Conservation (phyloP, 2,888 invertebrate genomes). For the Dryobotodes eremita region DNA sequence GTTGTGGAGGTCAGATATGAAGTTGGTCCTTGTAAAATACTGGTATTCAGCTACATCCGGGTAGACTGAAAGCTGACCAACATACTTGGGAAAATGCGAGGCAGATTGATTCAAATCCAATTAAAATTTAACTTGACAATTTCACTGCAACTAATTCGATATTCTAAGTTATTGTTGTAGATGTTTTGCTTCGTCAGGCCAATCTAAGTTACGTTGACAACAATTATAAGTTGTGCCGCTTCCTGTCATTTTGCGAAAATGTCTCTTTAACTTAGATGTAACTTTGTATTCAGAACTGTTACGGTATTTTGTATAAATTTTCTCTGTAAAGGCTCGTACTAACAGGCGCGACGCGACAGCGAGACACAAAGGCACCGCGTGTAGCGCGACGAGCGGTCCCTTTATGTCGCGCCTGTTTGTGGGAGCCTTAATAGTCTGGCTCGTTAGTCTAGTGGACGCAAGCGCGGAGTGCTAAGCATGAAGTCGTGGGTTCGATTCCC, state of each 20-base stretch:
- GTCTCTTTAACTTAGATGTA: constrained; percentile 68
- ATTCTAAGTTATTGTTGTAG: constrained; percentile 74
- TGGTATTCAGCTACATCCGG: not conserved
- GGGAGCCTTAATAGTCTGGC: no score
- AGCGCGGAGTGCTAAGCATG: not conserved
- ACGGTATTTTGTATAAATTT: constrained; percentile 22
- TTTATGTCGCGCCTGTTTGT: no score
- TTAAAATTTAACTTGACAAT: constrained; percentile 45
- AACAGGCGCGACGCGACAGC: no score
- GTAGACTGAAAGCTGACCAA: not conserved
- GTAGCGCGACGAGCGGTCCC: no score
- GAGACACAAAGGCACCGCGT: no score
- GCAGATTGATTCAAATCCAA: constrained; percentile 6
- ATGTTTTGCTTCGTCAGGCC: constrained; percentile 79
- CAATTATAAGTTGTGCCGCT: constrained; percentile 78
- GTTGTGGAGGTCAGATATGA: not conserved
- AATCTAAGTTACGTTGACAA: constrained; percentile 83
- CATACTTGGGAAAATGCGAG: not conserved
- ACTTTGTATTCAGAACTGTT: constrained; percentile 60
- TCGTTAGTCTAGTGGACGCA: not conserved
- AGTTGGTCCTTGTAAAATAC: not conserved
- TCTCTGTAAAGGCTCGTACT: not conserved
- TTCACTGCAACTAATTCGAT: constrained; percentile 60
- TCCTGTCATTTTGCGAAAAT: constrained; percentile 75
- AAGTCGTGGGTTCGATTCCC: not conserved